Base-by-base conservation (phyloP, 2,113 vertebrate genomes). In the Dunckerocampus dactyliophorus region DNA sequence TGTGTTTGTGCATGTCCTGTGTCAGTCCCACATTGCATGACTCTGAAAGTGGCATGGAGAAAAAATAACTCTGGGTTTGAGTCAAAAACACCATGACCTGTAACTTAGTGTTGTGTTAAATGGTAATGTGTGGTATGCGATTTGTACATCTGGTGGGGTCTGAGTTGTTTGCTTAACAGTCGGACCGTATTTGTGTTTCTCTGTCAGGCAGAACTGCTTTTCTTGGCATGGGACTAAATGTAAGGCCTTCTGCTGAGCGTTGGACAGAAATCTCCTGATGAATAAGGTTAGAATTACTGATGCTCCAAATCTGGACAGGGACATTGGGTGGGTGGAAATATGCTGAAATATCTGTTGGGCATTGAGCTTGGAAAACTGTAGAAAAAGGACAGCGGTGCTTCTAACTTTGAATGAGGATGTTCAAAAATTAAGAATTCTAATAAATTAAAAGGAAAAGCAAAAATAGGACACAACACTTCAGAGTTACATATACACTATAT, bases 181-280 rank as follows among this genome's bases (percentile, higher is more conserved):
- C 70, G 53, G 50, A 77, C 61, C 48, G 53, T 80, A 47, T 84
- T 80, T 71, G 71, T 73, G 77, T 83, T 83, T 78, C 59, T 82
- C 68, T 57, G 51, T 61, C 34, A 75, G 71, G 71, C 59, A 65
- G 63, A 77, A 46, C 60, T 74, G 69, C 71, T 81, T 81, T 67
- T 67, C 67, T 84, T 80, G 75, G 71, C 81, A 64, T 21, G 57
- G n/a, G 48, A 68, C 31, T 56, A 52, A 71, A 68, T 56, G 47
- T 59, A 62, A 63, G 54, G 52, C 60, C 47, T 51, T 77, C 56
- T 65, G 55, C 57, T 62, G 48, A 20, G 69, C 63, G 39, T 12
- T 21, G 16, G 48, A 63, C 34, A 62, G 65, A 69, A 63, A 62
- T 43, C 46, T 28, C 9, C 53, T 68, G 64, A 74, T 54, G 64